Evolutionary conservation across 2,797 vertebrate genomes (phyloP).

Genomic region (Tragopan temminckii): DNA sequence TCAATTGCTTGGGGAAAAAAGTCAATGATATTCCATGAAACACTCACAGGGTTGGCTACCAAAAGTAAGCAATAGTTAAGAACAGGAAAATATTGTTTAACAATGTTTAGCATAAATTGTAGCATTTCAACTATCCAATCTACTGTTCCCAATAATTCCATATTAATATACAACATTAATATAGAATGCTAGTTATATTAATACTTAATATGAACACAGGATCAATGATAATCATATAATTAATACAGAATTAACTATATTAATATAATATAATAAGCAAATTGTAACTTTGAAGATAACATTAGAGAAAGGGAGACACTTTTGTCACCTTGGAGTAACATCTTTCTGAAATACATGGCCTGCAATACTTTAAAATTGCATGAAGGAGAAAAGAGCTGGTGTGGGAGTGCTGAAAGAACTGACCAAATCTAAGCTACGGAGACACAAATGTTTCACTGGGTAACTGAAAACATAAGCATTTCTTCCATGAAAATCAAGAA

Average conservation of each 20-base stretch:
- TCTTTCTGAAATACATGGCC: not conserved
- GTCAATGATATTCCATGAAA: not conserved
- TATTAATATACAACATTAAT: too few species aligned
- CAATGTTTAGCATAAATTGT: not conserved
- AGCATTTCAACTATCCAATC: not conserved
- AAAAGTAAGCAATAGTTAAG: not conserved
- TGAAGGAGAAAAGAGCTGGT: not conserved
- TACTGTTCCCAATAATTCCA: not conserved
- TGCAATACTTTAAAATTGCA: not conserved
- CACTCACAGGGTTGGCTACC: not conserved
- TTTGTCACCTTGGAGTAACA: not conserved
- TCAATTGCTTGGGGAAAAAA: not conserved
- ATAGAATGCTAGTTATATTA: too few species aligned
- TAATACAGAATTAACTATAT: too few species aligned
- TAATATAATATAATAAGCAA: not conserved
- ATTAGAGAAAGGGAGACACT: not conserved
- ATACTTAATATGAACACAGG: too few species aligned
- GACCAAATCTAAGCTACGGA: rapidly evolving
- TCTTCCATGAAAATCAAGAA: not conserved
- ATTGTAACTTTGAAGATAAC: not conserved
- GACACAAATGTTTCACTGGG: not conserved
- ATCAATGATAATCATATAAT: too few species aligned
- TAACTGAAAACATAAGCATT: not conserved
- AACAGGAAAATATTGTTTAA: not conserved
- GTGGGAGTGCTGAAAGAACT: not conserved